Evolutionary conservation across 2,797 vertebrate genomes (phyloP), one percentile per base, ranked within the genome.

Genomic region (Chiroxiphia lanceolata): DNA sequence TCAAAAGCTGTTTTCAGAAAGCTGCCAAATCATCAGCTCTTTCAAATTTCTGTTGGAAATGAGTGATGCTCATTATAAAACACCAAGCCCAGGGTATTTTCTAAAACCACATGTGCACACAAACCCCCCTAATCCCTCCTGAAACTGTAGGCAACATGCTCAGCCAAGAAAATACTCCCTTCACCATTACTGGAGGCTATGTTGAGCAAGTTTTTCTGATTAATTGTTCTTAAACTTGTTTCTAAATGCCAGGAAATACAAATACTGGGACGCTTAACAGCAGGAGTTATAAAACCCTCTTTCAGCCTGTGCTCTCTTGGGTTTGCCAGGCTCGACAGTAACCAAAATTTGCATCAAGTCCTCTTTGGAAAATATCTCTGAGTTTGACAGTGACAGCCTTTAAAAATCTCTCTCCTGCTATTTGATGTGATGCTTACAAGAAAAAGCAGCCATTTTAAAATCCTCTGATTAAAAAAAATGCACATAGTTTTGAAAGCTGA

Each of bases 201-300:
- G 61, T 81, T 96, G 77, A 92, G 87, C 84, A 95, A 96, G 74
- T 78, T 83, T 61, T 94, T 89, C 82, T 83, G 88, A 90, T 81
- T 78, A 95, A 89, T 89, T 60, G 68, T 40, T 90, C 87, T 76
- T 87, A 69, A 94, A 89, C 80, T 59, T 76, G 75, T 93, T 94
- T 93, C 95, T 82, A 93, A 97, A 94, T 89, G 84, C 78, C 94
- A 95, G 86, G 78, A 93, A 96, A 87, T 70, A 51, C 76, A 42
- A 94, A 87, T 36, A 63, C n/a, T n/a, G 69, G 16, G 20, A 91
- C 2, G 2, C 63, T 65, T 68, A 84, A 65, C 59, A 92, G 74
- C 75, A 78, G 61, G 69, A 93, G 64, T 78, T 95, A 78, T 14
- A 82, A 86, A 95, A 90, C 7, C 71, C 26, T 42, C 48, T 76